Base-by-base conservation (phyloP, 2,888 invertebrate genomes). In the Eupithecia subumbrata region DNA sequence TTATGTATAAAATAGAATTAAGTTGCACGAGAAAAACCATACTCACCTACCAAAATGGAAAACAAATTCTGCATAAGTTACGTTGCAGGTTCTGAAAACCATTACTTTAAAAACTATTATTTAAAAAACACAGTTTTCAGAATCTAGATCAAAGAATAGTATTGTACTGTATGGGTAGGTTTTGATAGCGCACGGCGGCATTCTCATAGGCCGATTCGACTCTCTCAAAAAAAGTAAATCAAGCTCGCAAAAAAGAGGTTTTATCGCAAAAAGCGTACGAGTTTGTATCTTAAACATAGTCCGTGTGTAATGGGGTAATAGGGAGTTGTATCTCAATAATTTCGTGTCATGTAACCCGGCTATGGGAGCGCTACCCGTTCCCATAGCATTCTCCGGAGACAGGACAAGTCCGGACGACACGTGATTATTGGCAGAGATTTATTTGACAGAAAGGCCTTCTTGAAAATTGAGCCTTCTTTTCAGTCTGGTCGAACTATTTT, bases 331-430 rank as follows among this genome's bases (percentile, higher is more conserved):
- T 85, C 88, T 89, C 90, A 90, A 90, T 90, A 88, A 90, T 91
- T 88, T 86, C 90, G 87, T 90, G 90, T 90, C 89, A 87, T 89
- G 91, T 74, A 82, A 83, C 84, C 76, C 82, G 82, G 78, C 81
- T 83, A 83, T 78, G 78, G 82, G 75, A 81, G 82, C 72, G 89
- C 89, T 88, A 22, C 52, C 84, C 90, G 93, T 92, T 94, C 93
- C 93, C 93, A 93, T 90, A 86, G 90, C 93, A 93, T 93, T 92
- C 92, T 88, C 84, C 83, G 80, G 78, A 81, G 84, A 83, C 83
- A 88, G 83, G 90, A 90, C 90, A 89, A 84, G 60, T 12, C 22
- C 25, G 60, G 60, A 60, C 60, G 12, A 25, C 86, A 83, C 84
- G 85, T 84, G 85, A 88, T 90, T 90, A 89, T 86, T 85, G 82